phyloP scores from a whole-genome alignment of 2,113 vertebrate species.

The Orientallactaga bullata region DNA sequence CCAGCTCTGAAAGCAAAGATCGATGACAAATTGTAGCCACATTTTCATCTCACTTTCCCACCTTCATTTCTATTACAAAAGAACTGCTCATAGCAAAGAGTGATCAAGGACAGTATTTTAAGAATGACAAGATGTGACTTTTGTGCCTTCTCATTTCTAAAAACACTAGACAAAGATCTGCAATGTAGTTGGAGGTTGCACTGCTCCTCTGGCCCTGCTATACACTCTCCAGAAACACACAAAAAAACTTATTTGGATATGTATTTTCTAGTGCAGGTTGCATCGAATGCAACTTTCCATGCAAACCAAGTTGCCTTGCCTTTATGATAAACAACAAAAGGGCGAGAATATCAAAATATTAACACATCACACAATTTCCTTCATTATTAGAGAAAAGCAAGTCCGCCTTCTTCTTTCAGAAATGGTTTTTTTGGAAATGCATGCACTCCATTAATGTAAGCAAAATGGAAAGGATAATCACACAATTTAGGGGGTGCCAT shows the following conservation, averaged over 20 bases:
- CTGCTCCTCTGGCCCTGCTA: too few species aligned
- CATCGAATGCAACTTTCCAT: background rate
- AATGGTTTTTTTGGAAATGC: background rate
- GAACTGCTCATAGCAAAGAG: background rate
- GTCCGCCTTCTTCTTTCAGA: background rate
- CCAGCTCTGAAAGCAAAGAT: background rate
- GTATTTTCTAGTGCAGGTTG: background rate
- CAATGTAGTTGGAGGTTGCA: background rate
- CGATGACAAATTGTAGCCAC: background rate
- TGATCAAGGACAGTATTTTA: background rate
- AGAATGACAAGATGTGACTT: background rate
- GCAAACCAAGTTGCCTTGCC: background rate
- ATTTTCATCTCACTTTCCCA: background rate
- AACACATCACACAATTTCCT: background rate
- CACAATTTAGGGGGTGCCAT: background rate
- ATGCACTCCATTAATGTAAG: background rate
- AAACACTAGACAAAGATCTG: background rate
- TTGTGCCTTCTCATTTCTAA: background rate
- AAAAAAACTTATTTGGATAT: too few species aligned
- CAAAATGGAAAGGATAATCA: slow-evolving; percentile 9
- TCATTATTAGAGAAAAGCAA: background rate
- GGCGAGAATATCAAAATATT: slow-evolving; percentile 7
- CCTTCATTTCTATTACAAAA: background rate
- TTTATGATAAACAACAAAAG: background rate
- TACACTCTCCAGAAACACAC: background rate